Base-by-base conservation (phyloP, 2,888 invertebrate genomes). In the Caenorhabditis plicata region DNA sequence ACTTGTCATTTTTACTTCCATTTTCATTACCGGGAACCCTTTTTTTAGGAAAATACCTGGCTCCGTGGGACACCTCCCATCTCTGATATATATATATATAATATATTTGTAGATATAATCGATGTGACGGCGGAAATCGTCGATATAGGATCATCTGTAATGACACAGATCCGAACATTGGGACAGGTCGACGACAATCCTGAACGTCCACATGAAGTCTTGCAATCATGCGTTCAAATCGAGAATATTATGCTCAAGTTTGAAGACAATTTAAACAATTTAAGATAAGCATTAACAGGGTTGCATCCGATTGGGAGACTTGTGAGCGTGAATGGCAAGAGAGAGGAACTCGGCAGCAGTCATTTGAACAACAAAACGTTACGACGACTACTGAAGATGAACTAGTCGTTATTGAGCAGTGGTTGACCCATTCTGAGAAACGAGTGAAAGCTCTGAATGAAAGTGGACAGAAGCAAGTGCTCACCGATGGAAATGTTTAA, bases 101-200 rank as follows among this genome's bases (percentile, higher is more conserved):
- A n/a, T n/a, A n/a, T n/a, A n/a, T n/a, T 55, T 74, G 38, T 68
- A 84, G 84, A 81, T 58, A 87, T 90, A 81, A 83, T 91, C 52
- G 90, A 90, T 68, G 85, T 88, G 5, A 86, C 90, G 2, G 89
- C 90, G 87, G 85, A 86, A n/a, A 88, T 90, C 2, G 84, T 91
- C 42, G 89, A 89, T 78, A 87, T 89, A 67, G 91, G 91, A 25
- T 52, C 74, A 15, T 68, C 86, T 47, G 84, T 91, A 63, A 84
- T 91, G 74, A 88, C 87, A 43, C 69, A 87, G 76, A 84, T 91
- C 65, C 87, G 87, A 75, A 88, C 89, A 81, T 85, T 90, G 70
- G 88, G 88, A 51, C 86, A 87, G 79, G 86, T 88, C 56, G 85
- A 89, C 73, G 89, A 90, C 81, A 88, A 88, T 57, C 85, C 88